These are phyloP conservation scores for Steatornis caripensis DNA, from an alignment of 2,113 vertebrate genomes.

Conservation along the genomic window DNA sequence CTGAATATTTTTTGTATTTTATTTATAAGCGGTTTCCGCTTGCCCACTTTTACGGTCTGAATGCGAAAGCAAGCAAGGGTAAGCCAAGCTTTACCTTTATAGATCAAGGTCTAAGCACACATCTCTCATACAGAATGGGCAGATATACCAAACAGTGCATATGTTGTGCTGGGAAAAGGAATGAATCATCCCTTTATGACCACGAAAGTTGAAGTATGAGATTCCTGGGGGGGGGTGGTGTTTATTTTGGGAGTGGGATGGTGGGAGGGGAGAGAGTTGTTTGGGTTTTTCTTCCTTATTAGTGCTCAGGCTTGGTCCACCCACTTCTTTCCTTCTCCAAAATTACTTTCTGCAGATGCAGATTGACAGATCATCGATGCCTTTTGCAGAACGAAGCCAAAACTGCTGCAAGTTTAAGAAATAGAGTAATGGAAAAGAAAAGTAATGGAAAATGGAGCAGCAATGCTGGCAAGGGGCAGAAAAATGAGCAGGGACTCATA, in stretches of 20 bases:
- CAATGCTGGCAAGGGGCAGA: not conserved
- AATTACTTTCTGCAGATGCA: not conserved
- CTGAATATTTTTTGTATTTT: fast-evolving
- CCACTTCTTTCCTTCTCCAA: not conserved
- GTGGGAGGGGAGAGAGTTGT: not conserved
- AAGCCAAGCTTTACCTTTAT: not conserved
- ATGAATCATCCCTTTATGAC: not conserved
- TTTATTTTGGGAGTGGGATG: not conserved
- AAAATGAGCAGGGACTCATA: not conserved
- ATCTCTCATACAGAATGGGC: not conserved
- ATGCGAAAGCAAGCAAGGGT: not conserved
- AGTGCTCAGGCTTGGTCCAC: not conserved
- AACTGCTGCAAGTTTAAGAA: not conserved
- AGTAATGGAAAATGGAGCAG: conserved; percentile 16
- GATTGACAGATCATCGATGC: conserved; percentile 41
- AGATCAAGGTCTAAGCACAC: not conserved
- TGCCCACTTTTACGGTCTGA: not conserved
- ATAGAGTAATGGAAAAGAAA: not conserved
- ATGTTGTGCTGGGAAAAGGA: not conserved
- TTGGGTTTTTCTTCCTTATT: not conserved
- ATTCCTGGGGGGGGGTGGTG: not conserved
- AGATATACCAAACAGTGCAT: not conserved
- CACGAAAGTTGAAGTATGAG: not conserved
- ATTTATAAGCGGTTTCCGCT: not conserved
- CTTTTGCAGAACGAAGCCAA: not conserved